Evolutionary conservation across 2,888 invertebrate species (phyloP).

Genomic region (Psylliodes chrysocephalus): DNA sequence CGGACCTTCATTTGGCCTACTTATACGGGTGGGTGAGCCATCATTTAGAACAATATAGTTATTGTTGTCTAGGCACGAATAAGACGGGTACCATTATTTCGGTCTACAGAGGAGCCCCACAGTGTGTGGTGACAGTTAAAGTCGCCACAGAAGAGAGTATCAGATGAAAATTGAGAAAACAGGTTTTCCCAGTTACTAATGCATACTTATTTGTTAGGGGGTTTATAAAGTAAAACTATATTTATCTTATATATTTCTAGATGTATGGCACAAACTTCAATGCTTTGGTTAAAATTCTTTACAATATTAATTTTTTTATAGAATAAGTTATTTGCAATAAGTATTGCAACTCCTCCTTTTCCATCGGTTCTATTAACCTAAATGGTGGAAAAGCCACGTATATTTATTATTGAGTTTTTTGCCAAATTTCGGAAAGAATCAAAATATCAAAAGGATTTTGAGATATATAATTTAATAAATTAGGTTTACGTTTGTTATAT

Average conservation of each 20-base stretch:
- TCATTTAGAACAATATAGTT: constrained; percentile 5
- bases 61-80: constrained; percentile 6
- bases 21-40: constrained; percentile 19
- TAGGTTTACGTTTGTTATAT: no score
- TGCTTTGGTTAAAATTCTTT: constrained; percentile 2
- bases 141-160: no score
- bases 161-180: constrained; percentile 17
- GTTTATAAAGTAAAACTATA: constrained; percentile 18
- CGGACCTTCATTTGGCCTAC: constrained; percentile 4
- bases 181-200: constrained; percentile 13
- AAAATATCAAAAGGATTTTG: no score
- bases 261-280: constrained; percentile 12
- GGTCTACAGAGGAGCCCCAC: constrained; percentile 7
- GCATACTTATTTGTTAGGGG: constrained; percentile 6
- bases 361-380: constrained; percentile 14
- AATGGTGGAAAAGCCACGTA: no score
- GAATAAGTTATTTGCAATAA: no score
- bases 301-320: constrained; percentile 7
- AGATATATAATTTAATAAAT: no score
- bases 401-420: no score
- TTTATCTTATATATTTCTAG: background rate
- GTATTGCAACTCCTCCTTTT: constrained; percentile 25
- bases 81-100: constrained; percentile 7
- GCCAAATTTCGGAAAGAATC: no score
- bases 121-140: constrained; percentile 8